A percentile compares a stretch with the other conserved stretches of the same genome.
Conservation (phyloP, 2,888 invertebrate species). For the Drosophila birchii region DNA sequence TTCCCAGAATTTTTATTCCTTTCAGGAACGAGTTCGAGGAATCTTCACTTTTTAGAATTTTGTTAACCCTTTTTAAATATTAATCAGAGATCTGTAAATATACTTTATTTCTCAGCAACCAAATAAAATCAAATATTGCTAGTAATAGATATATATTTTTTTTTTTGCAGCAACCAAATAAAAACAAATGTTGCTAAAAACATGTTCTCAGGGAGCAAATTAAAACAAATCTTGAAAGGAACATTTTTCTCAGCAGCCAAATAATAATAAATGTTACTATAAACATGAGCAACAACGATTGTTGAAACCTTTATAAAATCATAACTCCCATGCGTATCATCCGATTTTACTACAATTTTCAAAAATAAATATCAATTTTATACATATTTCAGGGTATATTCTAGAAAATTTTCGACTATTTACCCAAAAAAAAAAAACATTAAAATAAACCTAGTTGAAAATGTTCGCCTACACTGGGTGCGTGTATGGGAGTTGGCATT, state of each 20-base stretch:
- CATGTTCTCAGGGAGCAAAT: not conserved
- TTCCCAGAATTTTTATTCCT: not conserved
- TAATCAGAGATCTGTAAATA: not conserved
- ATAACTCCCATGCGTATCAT: not conserved
- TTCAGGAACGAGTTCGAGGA: not conserved
- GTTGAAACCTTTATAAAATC: not conserved
- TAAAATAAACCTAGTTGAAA: conserved; percentile 11
- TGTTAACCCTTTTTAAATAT: not conserved
- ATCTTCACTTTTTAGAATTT: not conserved
- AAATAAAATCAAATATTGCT: no score
- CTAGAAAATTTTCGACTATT: not conserved
- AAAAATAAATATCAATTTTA: not conserved
- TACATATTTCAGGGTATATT: not conserved
- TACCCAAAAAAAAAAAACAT: not conserved
- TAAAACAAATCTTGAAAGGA: not conserved
- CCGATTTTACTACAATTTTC: not conserved
- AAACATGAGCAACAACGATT: not conserved
- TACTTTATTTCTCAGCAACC: no score
- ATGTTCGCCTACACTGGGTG: not conserved
- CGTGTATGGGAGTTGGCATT: conserved; percentile 1
- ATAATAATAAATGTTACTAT: not conserved
- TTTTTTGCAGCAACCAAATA: no score
- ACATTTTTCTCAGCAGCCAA: not conserved
- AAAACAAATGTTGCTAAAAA: not conserved
- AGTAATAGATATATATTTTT: no score